These are phyloP conservation scores for Colostygia pectinataria DNA, from an alignment of 2,888 invertebrate species.

Conservation along the genomic window DNA sequence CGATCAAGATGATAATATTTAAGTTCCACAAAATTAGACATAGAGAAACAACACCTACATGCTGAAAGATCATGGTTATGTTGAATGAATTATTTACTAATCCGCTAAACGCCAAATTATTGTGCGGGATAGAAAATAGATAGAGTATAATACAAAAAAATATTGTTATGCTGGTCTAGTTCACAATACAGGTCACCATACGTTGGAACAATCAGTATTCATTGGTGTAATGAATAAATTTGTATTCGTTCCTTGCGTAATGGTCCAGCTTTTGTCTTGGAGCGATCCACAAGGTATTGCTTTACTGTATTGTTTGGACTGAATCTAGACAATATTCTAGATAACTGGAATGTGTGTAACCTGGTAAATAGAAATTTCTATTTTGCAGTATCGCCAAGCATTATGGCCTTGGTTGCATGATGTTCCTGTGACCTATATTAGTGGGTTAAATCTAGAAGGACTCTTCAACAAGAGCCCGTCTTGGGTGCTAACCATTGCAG, in stretches of 20 bases:
- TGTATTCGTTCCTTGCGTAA: constrained; percentile 36
- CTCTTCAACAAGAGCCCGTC: too few relatives aligned
- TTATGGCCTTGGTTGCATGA: too few relatives aligned
- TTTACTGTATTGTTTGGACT: constrained; percentile 24
- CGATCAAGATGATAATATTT: too few relatives aligned
- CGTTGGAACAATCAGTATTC: constrained; percentile 42
- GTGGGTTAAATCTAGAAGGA: too few relatives aligned
- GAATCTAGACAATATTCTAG: constrained; percentile 5
- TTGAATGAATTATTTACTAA: background rate
- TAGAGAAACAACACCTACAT: background rate
- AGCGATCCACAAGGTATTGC: constrained; percentile 23
- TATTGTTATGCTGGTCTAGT: constrained; percentile 14
- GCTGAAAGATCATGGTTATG: background rate
- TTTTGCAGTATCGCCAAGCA: too few relatives aligned
- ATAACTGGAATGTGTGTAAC: background rate
- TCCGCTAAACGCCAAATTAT: background rate
- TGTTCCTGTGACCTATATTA: too few relatives aligned
- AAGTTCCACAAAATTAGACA: too few relatives aligned
- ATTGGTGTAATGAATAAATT: constrained; percentile 48
- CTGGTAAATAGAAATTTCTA: background rate
- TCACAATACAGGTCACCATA: constrained; percentile 30
- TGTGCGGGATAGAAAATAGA: background rate
- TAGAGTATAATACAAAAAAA: too few relatives aligned
- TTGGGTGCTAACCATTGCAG: too few relatives aligned
- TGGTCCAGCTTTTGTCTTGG: constrained; percentile 29